A percentile compares a stretch with the other conserved stretches of the same genome.
These are phyloP conservation scores for Drosophila anceps DNA, from an alignment of 2,888 invertebrate genomes.

Conservation along the genomic window DNA sequence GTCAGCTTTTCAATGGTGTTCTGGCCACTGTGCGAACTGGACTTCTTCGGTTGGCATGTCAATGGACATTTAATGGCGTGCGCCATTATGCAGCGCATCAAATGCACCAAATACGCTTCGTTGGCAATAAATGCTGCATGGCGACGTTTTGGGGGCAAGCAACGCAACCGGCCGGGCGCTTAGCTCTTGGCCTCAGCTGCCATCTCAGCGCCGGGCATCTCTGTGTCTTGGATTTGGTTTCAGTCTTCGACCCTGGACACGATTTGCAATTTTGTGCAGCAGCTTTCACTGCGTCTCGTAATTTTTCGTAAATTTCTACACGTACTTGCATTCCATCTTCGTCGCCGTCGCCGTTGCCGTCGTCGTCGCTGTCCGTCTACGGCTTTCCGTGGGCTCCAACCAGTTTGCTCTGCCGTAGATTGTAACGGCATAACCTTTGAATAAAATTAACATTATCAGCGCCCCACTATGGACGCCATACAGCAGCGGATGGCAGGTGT, in stretches of 20 bases:
- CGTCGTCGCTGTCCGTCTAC: conserved; percentile 29
- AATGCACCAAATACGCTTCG: conserved; percentile 83
- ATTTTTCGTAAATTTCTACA: conserved; percentile 82
- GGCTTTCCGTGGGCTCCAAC: conserved; percentile 9
- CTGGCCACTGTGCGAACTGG: conserved; percentile 55
- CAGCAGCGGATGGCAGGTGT: conserved; percentile 60
- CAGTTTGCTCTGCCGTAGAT: conserved; percentile 44
- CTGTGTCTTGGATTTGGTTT: conserved; percentile 33
- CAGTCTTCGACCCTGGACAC: conserved; percentile 62
- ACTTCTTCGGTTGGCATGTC: conserved; percentile 69
- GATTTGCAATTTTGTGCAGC: conserved; percentile 81
- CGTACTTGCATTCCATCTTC: conserved; percentile 83
- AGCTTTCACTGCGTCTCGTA: conserved; percentile 67
- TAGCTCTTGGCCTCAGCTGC: conserved; percentile 56
- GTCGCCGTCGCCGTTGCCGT: conserved; percentile 46
- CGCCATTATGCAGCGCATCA: conserved; percentile 83
- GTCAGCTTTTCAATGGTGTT: not conserved
- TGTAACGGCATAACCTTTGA: conserved; percentile 78
- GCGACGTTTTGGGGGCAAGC: conserved; percentile 41
- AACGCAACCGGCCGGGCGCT: conserved; percentile 26
- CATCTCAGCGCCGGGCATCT: conserved; percentile 30
- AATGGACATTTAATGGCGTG: conserved; percentile 83
- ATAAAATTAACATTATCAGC: conserved; percentile 79
- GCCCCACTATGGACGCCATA: conserved; percentile 40
- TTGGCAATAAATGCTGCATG: conserved; percentile 82